Base-by-base conservation (phyloP, 2,888 invertebrate genomes). In the Dinocampus coccinellae region DNA sequence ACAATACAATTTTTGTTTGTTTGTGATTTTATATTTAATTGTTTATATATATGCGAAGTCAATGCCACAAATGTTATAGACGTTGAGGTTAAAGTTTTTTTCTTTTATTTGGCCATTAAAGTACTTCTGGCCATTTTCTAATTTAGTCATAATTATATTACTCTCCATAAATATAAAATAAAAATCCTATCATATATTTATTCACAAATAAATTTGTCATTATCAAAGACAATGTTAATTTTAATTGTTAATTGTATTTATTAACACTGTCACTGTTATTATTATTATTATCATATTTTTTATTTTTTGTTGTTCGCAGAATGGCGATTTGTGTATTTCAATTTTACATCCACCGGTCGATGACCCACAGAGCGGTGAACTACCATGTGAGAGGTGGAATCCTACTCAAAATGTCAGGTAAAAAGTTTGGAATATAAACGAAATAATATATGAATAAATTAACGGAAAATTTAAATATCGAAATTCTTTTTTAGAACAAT, bases 331-430 rank as follows among this genome's bases (percentile, higher is more conserved):
- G 72, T 99, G 99, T 90, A 99, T 99, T 91, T 98, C 98, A 80
- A 99, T 99, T 88, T 91, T 99, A 75, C 99, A 99, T 89, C 98
- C 99, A 73, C 99, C 99, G 20, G 95, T 98, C 70, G 99, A 99
- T 89, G 99, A 99, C 89, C 99, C 99, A 42, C 99, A 99, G 87
- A 98, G 97, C 82, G 99, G 99, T 29, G 99, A 99, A 88, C 89
- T 99, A 83, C 98, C 99, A 0, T 99, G 98, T 89, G 99, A 99
- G 89, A 94, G 99, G 88, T 99, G 99, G 99, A 99, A 99, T 91
- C 99, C 99, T 68, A 99, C 99, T 79, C 99, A 99, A 90, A 99
- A 97, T 85, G 99, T 99, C 85, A 95, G 87, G 93, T 90, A 82
- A 77, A 79, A 60, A 42, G 2, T n/a, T 47, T 16, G 16, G 33